Percentiles rank a stretch among this genome's conserved stretches.
Conservation (phyloP, 2,888 invertebrate species). For the Caenorhabditis sinica region DNA sequence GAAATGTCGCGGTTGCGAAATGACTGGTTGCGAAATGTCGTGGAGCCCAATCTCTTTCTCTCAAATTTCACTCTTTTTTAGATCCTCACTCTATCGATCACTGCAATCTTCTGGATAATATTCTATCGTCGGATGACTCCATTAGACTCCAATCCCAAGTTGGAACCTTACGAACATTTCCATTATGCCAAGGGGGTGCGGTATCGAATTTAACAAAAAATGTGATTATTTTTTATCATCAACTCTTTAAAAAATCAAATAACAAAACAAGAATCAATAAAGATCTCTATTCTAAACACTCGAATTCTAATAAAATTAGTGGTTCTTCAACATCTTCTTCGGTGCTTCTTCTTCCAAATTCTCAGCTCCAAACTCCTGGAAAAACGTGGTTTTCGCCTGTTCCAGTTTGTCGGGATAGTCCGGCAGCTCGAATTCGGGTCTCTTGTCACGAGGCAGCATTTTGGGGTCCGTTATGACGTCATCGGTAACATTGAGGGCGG, state of each 20-base stretch:
- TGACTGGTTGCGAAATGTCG: too few species aligned
- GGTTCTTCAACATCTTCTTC: slow-evolving; percentile 27
- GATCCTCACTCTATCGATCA: slow-evolving; percentile 57
- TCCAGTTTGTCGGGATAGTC: slow-evolving; percentile 52
- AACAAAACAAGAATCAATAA: slow-evolving; percentile 25
- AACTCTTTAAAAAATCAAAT: slow-evolving; percentile 7
- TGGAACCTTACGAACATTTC: slow-evolving; percentile 68
- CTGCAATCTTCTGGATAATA: slow-evolving; percentile 67
- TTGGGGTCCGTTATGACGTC: slow-evolving; percentile 77
- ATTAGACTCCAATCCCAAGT: slow-evolving; percentile 67
- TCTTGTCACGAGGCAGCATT: slow-evolving; percentile 77
- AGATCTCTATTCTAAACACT: slow-evolving; percentile 23
- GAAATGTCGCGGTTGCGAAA: too few species aligned
- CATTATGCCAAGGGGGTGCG: slow-evolving; percentile 68
- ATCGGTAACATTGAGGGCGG: slow-evolving; percentile 69
- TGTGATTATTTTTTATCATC: slow-evolving; percentile 5
- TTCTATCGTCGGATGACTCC: slow-evolving; percentile 72
- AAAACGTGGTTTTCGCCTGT: slow-evolving; percentile 57
- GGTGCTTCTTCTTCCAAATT: not conserved
- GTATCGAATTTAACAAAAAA: slow-evolving; percentile 67
- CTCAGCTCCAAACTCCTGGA: slow-evolving; percentile 46
- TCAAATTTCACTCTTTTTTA: slow-evolving; percentile 9
- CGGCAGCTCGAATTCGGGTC: slow-evolving; percentile 40
- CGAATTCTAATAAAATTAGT: slow-evolving; percentile 24
- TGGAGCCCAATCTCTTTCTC: not conserved